phyloP scores from a whole-genome alignment of 2,113 vertebrate genomes.

The Anoura caudifer region DNA sequence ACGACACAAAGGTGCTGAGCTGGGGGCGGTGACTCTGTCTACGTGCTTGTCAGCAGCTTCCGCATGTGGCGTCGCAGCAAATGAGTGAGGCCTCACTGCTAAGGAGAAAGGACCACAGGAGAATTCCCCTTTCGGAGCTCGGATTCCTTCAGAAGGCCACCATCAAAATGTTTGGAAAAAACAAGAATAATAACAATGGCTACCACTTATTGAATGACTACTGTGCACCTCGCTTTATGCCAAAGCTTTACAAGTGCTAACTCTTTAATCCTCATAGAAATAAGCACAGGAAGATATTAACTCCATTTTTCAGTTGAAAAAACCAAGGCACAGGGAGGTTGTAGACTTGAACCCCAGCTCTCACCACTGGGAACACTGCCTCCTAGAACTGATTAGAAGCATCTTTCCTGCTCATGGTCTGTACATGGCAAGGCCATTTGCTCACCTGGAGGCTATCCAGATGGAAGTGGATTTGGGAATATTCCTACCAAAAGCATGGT shows the following conservation, averaged over 20 bases:
- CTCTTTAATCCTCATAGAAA: background rate
- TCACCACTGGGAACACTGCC: fast-evolving
- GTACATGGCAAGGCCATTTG: background rate
- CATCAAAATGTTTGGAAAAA: fast-evolving
- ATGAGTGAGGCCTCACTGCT: fast-evolving
- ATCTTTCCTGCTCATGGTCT: background rate
- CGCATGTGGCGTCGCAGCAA: fast-evolving
- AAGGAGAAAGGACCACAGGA: fast-evolving
- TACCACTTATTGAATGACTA: fast-evolving
- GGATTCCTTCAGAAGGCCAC: fast-evolving
- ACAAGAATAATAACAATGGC: fast-evolving
- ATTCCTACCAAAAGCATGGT: background rate
- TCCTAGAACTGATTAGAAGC: background rate
- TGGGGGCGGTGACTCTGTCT: fast-evolving
- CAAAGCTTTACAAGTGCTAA: background rate
- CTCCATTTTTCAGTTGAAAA: background rate
- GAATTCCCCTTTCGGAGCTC: background rate
- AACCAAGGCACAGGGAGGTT: background rate
- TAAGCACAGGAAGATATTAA: background rate
- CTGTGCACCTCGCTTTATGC: fast-evolving
- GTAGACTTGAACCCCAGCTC: background rate
- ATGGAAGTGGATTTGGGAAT: background rate
- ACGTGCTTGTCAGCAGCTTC: fast-evolving
- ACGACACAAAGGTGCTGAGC: fast-evolving
- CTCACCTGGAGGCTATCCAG: background rate